Conservation (phyloP, 2,113 vertebrate genomes). For the Callipepla squamata region DNA sequence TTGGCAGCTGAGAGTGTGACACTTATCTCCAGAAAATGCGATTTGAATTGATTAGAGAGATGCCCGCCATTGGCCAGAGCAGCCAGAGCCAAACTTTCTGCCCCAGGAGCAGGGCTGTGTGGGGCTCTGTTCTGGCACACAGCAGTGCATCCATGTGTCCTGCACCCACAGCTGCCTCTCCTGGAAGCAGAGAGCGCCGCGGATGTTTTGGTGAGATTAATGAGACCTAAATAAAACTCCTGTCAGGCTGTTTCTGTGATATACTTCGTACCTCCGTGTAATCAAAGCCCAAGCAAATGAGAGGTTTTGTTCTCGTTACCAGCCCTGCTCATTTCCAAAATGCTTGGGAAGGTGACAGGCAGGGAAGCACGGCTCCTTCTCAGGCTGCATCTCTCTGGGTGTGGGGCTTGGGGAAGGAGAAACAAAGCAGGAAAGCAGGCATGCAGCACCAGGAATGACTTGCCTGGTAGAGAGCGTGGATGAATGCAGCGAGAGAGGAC, state of each 20-base stretch:
- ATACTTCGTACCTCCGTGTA: neutral
- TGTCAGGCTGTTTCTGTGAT: neutral
- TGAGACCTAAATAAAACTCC: neutral
- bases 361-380: neutral
- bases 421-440: slow-evolving; percentile 15
- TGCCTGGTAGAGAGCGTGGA: neutral
- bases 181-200: neutral
- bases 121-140: neutral
- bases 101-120: neutral
- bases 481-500: no score
- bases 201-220: neutral
- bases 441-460: rapidly evolving
- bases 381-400: neutral
- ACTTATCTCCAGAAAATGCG: slow-evolving; percentile 50
- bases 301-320: neutral
- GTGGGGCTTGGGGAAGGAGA: neutral
- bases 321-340: neutral
- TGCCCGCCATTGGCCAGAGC: slow-evolving; percentile 6
- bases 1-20: neutral
- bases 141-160: neutral
- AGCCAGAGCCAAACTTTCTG: neutral
- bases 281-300: neutral
- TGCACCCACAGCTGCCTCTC: neutral
- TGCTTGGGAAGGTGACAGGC: neutral
- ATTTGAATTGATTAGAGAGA: slow-evolving; percentile 55